phyloP scores from a whole-genome alignment of 1,140 invertebrate genomes.

The Hyposmocoma kahamanoa region DNA sequence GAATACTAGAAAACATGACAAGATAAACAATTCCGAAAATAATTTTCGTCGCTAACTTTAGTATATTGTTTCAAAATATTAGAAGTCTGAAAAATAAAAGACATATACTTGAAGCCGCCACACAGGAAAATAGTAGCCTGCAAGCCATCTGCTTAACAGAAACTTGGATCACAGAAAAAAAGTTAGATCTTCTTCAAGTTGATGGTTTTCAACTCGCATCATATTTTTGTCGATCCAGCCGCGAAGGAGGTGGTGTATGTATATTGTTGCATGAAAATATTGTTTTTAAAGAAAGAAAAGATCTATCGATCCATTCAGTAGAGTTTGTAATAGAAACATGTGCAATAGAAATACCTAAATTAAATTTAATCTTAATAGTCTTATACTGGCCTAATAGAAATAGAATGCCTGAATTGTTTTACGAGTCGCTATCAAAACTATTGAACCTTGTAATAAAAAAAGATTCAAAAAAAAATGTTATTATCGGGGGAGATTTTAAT shows the following conservation, averaged over 20 bases:
- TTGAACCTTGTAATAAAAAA: background rate
- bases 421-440: background rate
- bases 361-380: background rate
- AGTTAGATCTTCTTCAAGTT: background rate
- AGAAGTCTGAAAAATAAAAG: background rate
- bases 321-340: background rate
- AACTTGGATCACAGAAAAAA: background rate
- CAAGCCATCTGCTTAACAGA: background rate
- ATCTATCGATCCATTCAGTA: background rate
- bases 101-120: background rate
- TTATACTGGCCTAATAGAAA: slow-evolving; percentile 1
- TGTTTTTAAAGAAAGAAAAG: background rate
- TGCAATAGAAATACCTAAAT: background rate
- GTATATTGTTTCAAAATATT: slow-evolving; percentile 2
- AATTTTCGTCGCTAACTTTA: too few species aligned
- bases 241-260: background rate
- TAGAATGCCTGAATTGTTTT: background rate
- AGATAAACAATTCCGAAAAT: too few species aligned
- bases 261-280: background rate
- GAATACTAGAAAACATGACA: too few species aligned
- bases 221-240: background rate
- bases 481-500: slow-evolving; percentile 6
- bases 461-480: slow-evolving; percentile 2
- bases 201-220: background rate
- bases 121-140: too few species aligned